These are phyloP conservation scores for Leptinotarsa peninsularis DNA, from an alignment of 2,888 invertebrate species.

Conservation along the genomic window DNA sequence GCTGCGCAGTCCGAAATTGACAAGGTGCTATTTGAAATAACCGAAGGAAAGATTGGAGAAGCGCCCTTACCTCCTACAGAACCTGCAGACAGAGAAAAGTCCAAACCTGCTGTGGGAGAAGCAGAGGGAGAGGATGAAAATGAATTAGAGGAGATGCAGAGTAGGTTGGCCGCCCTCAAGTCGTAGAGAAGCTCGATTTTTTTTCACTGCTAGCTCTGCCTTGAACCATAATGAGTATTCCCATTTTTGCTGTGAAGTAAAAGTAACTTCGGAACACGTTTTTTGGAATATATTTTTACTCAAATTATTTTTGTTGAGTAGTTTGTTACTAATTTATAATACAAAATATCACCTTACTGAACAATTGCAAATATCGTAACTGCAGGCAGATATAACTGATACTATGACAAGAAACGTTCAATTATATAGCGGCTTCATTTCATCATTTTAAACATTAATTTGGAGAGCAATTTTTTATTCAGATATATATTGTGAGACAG, in stretches of 20 bases:
- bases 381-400: neutral
- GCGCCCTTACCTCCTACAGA: slow-evolving; percentile 81
- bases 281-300: slow-evolving; percentile 1
- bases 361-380: neutral
- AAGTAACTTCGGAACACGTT: neutral
- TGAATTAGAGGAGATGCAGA: slow-evolving; percentile 93
- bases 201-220: slow-evolving; percentile 14
- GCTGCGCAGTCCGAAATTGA: slow-evolving; percentile 89
- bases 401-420: neutral
- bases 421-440: neutral
- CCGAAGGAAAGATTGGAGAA: slow-evolving; percentile 91
- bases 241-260: slow-evolving; percentile 4
- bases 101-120: slow-evolving; percentile 68
- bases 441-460: too few relatives aligned
- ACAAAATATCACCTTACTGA: neutral
- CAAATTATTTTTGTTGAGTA: neutral
- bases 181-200: slow-evolving; percentile 72
- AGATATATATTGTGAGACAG: too few relatives aligned
- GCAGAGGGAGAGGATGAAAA: slow-evolving; percentile 73
- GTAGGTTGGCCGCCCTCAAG: slow-evolving; percentile 85
- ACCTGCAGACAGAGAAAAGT: slow-evolving; percentile 70
- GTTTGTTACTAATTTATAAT: slow-evolving; percentile 3
- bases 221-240: neutral
- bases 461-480: too few relatives aligned
- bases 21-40: slow-evolving; percentile 82